Conservation (phyloP, 2,888 invertebrate species). For the Andricus quercusramuli region DNA sequence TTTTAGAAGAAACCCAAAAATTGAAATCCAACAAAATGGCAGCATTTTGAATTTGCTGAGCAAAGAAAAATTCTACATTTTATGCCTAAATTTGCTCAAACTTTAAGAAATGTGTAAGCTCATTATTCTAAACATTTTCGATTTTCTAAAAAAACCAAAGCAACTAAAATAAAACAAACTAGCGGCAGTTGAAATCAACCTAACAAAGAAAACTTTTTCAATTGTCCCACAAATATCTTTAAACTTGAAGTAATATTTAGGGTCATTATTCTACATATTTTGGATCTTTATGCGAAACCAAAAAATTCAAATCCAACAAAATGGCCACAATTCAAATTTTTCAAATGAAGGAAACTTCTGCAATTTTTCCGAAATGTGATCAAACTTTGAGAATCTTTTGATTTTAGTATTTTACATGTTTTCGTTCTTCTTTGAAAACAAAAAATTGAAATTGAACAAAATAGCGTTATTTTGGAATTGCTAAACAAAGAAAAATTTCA, state of each 20-base stretch:
- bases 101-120: too few species aligned
- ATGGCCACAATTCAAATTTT: neutral
- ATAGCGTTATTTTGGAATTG: neutral
- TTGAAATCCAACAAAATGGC: neutral
- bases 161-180: too few species aligned
- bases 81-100: neutral
- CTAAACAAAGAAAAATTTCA: neutral
- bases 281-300: too few species aligned
- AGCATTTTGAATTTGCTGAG: neutral
- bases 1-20: too few species aligned
- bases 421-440: neutral
- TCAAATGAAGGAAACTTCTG: neutral
- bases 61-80: neutral
- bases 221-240: too few species aligned
- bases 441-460: neutral
- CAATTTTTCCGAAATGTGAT: neutral
- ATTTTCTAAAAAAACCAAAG: too few species aligned
- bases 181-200: too few species aligned
- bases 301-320: too few species aligned
- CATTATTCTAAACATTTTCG: too few species aligned
- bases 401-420: neutral
- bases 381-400: neutral
- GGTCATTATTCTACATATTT: too few species aligned
- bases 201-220: too few species aligned
- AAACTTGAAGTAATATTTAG: too few species aligned